phyloP scores from a whole-genome alignment of 2,113 vertebrate species.

The Myrmecobius fasciatus region DNA sequence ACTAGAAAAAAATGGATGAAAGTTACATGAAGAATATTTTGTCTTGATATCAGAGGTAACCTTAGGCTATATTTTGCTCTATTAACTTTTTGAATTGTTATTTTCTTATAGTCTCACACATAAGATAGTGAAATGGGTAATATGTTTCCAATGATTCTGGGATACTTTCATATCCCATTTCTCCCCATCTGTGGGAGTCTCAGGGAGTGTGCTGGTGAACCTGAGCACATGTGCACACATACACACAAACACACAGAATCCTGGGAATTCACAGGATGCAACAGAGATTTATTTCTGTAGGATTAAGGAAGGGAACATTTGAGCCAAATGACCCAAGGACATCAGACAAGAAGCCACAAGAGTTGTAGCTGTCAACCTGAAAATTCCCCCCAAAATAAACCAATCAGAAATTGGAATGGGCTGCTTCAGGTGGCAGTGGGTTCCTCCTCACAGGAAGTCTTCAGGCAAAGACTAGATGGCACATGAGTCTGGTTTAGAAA shows the following conservation, averaged over 20 bases:
- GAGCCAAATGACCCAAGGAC: not conserved
- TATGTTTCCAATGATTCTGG: not conserved
- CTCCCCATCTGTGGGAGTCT: not conserved
- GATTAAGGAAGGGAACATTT: not conserved
- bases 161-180: not conserved
- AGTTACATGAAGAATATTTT: not conserved
- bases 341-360: not conserved
- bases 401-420: not conserved
- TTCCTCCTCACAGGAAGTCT: not conserved
- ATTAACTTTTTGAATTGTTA: not conserved
- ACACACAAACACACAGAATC: not conserved
- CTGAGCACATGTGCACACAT: not conserved
- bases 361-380: not conserved
- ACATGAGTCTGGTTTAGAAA: not conserved
- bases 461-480: not conserved
- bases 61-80: not conserved
- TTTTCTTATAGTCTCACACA: not conserved
- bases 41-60: not conserved
- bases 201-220: not conserved
- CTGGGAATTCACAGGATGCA: not conserved
- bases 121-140: not conserved
- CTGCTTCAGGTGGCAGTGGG: not conserved
- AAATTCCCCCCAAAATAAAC: not conserved
- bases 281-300: not conserved
- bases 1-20: not conserved